Base-by-base conservation (phyloP, 23 tunicate genomes). In the Botrylloides violaceus region DNA sequence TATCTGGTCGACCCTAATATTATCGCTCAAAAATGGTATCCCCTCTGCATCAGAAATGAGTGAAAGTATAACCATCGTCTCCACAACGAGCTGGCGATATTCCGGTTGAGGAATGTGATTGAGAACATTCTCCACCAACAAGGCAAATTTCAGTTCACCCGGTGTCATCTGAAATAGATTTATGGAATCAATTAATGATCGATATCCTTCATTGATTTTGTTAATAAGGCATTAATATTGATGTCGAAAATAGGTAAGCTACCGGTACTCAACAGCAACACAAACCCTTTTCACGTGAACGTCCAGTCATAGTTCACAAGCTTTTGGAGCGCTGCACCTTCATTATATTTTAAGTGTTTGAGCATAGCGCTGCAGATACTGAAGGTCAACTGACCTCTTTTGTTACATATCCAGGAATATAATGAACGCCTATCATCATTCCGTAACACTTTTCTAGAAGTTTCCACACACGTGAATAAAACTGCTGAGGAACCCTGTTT, bases 31-130 rank as follows among this genome's bases (percentile, higher is more conserved):
- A 71, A 92, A 92, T 20, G 66, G 80, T 49, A 90, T 68, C 23
- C 70, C 49, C 20, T 77, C 86, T 2, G 87, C 64, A 12, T 83
- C 81, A 50, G 83, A 85, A 24, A 92, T 72, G 76, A 81, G 36
- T 1, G 98, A 66, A 32, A 92, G 83, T 9, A 92, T 80, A 2
- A 84, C 66, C 53, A 92, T 71, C 26, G 92, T 77, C 71, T 92
- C 98, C 22, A 92, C 98, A 50, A 92, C 76, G 24, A 92, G 78
- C 64, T 92, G 98, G 15, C 98, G 68, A 63, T 84, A 84, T 75
- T 92, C 98, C 32, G 98, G 92, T 61, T 92, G 92, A 7, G 98
- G 87, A 19, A 92, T 84, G 47, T 77, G 77, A 65, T 92, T 92
- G 30, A 92, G 70, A 24, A 84, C 92, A 59, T 92, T 92, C 50